A percentile compares a stretch with the other conserved stretches of the same genome.
These are phyloP conservation scores for Pithys albifrons DNA, from an alignment of 2,113 vertebrate species.

Conservation along the genomic window DNA sequence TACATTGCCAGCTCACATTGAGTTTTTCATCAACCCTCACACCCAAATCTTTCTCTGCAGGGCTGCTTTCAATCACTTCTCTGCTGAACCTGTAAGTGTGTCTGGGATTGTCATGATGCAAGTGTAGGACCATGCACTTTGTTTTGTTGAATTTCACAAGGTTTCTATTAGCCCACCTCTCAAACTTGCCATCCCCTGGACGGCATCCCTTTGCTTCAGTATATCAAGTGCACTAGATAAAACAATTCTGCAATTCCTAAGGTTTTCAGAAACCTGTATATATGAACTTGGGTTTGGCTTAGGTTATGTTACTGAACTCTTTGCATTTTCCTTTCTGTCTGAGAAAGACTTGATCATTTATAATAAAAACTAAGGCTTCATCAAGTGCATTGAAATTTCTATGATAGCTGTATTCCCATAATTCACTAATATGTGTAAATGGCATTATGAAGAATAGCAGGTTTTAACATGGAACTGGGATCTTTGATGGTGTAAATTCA, in stretches of 20 bases:
- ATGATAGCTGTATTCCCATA: neutral
- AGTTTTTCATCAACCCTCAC: neutral
- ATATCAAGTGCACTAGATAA: neutral
- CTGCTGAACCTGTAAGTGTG: neutral
- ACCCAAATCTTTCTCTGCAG: neutral
- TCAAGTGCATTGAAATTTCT: neutral
- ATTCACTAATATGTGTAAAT: neutral
- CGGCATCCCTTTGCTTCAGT: neutral
- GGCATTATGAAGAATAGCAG: neutral
- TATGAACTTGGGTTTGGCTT: neutral
- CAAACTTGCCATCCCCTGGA: neutral
- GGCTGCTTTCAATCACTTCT: neutral
- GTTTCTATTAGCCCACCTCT: neutral
- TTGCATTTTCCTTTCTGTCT: neutral
- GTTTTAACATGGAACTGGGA: neutral
- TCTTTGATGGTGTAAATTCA: neutral
- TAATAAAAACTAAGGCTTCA: neutral
- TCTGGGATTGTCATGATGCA: neutral
- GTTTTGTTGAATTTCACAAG: neutral
- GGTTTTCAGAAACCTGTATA: neutral
- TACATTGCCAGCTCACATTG: fast-evolving
- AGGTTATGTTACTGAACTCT: neutral
- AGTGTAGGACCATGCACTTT: neutral
- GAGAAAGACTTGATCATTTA: neutral
- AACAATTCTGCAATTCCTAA: neutral